phyloP scores from a whole-genome alignment of 2,888 invertebrate species.

The Rosalia funebris region DNA sequence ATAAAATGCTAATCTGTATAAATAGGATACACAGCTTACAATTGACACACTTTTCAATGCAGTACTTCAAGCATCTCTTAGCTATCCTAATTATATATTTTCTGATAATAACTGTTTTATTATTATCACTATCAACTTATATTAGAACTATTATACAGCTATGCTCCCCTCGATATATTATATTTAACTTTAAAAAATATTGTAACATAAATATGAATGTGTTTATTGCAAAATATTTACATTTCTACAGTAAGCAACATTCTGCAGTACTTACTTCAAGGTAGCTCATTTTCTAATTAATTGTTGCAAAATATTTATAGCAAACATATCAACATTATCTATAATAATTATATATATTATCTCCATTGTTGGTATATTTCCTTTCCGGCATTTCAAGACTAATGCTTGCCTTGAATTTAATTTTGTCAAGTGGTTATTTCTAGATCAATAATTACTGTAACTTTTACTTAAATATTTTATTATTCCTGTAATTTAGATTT shows the following conservation, averaged over 20 bases:
- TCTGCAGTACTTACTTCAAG: slow-evolving; percentile 9
- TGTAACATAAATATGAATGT: slow-evolving; percentile 7
- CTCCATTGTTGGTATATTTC: slow-evolving; percentile 44
- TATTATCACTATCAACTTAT: too few relatives aligned
- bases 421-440: slow-evolving; percentile 27
- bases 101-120: too few relatives aligned
- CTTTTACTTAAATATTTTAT: too few relatives aligned
- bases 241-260: slow-evolving; percentile 9
- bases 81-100: too few relatives aligned
- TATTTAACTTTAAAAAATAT: too few relatives aligned
- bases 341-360: slow-evolving; percentile 40
- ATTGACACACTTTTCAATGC: too few relatives aligned
- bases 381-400: slow-evolving; percentile 39
- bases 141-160: too few relatives aligned
- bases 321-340: slow-evolving; percentile 25
- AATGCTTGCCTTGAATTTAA: slow-evolving; percentile 29
- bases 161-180: too few relatives aligned
- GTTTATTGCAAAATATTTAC: slow-evolving; percentile 9
- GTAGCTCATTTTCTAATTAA: slow-evolving; percentile 8
- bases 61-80: too few relatives aligned
- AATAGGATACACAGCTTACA: too few relatives aligned
- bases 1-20: too few relatives aligned
- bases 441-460: not conserved
- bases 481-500: too few relatives aligned
- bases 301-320: slow-evolving; percentile 14